Evolutionary conservation across 2,888 invertebrate genomes (phyloP).

Genomic region (Drosophila merina): DNA sequence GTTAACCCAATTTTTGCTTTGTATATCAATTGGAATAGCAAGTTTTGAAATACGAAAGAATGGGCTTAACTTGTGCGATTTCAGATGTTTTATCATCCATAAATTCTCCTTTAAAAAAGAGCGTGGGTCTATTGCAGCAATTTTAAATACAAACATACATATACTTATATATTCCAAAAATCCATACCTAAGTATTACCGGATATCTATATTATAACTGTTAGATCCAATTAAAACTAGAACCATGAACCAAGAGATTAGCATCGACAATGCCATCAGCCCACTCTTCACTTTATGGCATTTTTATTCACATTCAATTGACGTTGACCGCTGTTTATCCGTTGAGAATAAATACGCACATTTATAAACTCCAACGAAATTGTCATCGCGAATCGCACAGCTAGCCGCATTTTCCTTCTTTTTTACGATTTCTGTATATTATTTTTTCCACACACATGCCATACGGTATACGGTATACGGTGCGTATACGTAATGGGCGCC

Average conservation of each 20-base stretch:
- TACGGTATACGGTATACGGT: constrained; percentile 17
- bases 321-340: constrained; percentile 13
- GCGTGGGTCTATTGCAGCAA: constrained; percentile 16
- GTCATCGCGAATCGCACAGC: constrained; percentile 53
- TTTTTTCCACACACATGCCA: constrained; percentile 11
- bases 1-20: constrained; percentile 13
- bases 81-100: constrained; percentile 23
- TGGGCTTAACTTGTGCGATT: constrained; percentile 17
- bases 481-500: constrained; percentile 63
- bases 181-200: neutral
- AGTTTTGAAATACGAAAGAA: constrained; percentile 22
- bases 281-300: constrained; percentile 39
- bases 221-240: constrained; percentile 1
- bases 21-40: constrained; percentile 21
- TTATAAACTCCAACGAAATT: constrained; percentile 56
- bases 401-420: constrained; percentile 40
- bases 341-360: constrained; percentile 28
- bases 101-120: constrained; percentile 21
- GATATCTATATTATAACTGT: too few relatives aligned
- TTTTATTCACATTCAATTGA: constrained; percentile 48
- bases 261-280: constrained; percentile 8
- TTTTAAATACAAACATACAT: neutral
- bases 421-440: neutral
- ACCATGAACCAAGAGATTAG: neutral
- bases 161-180: neutral